Conservation (phyloP, 2,797 vertebrate species). For the Anguilla anguilla region DNA sequence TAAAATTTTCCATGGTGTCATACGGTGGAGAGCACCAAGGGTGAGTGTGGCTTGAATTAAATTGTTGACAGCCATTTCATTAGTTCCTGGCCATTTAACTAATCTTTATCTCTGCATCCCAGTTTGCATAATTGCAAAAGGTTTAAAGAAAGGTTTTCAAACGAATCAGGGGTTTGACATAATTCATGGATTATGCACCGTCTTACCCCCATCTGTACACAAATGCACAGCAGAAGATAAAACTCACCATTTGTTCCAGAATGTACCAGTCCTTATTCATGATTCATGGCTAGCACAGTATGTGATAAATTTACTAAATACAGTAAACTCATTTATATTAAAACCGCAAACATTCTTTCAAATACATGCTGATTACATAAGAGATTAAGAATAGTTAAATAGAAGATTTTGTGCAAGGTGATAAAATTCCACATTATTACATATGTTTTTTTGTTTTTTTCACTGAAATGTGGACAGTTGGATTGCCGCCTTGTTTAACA, state of each 20-base stretch:
- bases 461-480: slow-evolving; percentile 40
- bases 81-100: not conserved
- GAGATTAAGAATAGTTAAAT: not conserved
- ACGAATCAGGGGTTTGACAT: not conserved
- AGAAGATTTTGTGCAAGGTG: not conserved
- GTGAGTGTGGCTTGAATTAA: not conserved
- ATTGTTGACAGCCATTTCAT: not conserved
- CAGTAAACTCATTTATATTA: not conserved
- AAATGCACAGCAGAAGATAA: not conserved
- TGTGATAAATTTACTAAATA: not conserved
- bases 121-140: not conserved
- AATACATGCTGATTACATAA: not conserved
- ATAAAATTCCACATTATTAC: not conserved
- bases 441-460: slow-evolving; percentile 28
- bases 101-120: not conserved
- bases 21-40: not conserved
- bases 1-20: not conserved
- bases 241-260: not conserved
- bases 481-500: slow-evolving; percentile 40
- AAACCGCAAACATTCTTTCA: not conserved
- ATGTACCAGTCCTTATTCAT: not conserved
- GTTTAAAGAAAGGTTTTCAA: not conserved
- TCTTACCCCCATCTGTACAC: not conserved
- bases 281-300: not conserved
- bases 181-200: not conserved